These are phyloP conservation scores for Brachionus koreanus DNA, from an alignment of 1,140 invertebrate species.

Conservation along the genomic window DNA sequence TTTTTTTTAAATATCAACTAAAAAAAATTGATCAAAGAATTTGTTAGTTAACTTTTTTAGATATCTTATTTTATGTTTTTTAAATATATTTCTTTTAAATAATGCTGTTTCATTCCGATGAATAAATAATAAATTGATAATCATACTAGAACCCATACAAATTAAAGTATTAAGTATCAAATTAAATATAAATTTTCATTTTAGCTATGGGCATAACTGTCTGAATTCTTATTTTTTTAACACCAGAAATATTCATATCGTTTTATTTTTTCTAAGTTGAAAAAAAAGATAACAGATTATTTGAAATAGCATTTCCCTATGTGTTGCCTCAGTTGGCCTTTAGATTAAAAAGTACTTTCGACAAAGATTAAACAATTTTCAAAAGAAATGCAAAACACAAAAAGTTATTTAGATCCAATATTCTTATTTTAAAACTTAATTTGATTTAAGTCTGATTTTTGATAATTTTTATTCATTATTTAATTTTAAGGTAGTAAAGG, in stretches of 20 bases:
- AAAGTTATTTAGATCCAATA: background rate
- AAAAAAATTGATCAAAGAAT: too few relatives aligned
- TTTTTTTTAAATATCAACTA: too few relatives aligned
- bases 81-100: background rate
- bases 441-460: background rate
- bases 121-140: background rate
- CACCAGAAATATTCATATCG: background rate
- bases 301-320: background rate
- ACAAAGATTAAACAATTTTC: background rate
- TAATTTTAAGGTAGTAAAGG: slow-evolving; percentile 13
- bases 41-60: too few relatives aligned
- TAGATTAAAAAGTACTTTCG: background rate
- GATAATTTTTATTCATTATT: background rate
- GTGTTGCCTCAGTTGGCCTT: background rate
- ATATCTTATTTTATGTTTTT: too few relatives aligned
- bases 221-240: background rate
- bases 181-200: background rate
- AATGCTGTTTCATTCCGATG: background rate
- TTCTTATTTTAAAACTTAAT: background rate
- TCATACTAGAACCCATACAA: background rate
- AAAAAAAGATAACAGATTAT: background rate
- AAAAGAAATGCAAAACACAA: background rate
- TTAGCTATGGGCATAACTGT: background rate
- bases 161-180: background rate
- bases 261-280: background rate